Base-by-base conservation (phyloP, 2,888 invertebrate genomes). In the Charanyca ferruginea region DNA sequence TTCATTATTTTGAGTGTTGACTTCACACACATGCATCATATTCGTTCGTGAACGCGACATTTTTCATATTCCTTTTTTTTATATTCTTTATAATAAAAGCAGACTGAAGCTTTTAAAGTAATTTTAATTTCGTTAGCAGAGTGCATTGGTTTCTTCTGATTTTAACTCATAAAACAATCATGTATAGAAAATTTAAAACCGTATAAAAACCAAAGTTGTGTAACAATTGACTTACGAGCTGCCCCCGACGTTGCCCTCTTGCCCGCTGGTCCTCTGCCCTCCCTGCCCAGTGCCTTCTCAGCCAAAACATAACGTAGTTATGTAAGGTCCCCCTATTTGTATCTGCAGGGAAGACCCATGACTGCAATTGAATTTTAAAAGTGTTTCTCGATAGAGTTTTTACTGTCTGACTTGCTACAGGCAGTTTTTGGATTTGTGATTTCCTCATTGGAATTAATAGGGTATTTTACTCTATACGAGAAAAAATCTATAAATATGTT, bases 221-320 rank as follows among this genome's bases (percentile, higher is more conserved):
- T 74, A 67, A 66, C 55, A 66, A 71, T 78, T 65, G 60, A 73
- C 45, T 78, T 73, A 78, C 45, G n/a, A 44, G 0, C 44, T 18
- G 18, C 61, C 68, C 61, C 57, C 18, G 7, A n/a, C 28, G 8
- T 44, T 18, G 18, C 41, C 53, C 65, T 13, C 22, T n/a, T 66
- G 48, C 13, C 48, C 48, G 8, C 35, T 57, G 22, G 22, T 18
- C 58, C 66, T 18, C 59, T 41, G 38, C 9, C 59, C 1, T 7
- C 45, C 44, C 65, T 64, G 72, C 28, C 54, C 63, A 61, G 58
- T 51, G 16, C 38, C 38, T 28, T 7, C 28, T 28, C 28, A 28
- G 44, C 61, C 80, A 73, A 53, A 64, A 67, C 55, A 22, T 79
- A 81, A 81, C 60, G 41, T 67, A 44, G 53, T 81, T 81, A 81